Evolutionary conservation across 2,888 invertebrate genomes (phyloP).

Genomic region (Protula sp.): DNA sequence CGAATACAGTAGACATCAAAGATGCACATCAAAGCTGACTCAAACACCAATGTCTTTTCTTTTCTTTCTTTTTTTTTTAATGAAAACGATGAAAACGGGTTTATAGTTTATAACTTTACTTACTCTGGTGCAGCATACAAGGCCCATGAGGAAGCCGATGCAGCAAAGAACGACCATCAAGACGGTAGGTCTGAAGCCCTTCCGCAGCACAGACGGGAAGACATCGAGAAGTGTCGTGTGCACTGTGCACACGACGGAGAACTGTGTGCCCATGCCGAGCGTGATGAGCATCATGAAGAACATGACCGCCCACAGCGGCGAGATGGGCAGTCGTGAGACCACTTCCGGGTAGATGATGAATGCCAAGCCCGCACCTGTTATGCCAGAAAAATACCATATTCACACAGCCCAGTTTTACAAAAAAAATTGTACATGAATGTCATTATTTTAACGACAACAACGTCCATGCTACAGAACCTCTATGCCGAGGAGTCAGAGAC

Average conservation of each 20-base stretch:
- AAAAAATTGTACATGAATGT: too few relatives aligned
- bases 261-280: conserved; percentile 44
- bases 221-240: conserved; percentile 57
- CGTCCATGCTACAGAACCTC: too few relatives aligned
- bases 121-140: conserved; percentile 34
- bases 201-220: conserved; percentile 50
- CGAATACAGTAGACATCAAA: too few relatives aligned
- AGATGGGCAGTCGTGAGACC: conserved; percentile 70
- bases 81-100: too few relatives aligned
- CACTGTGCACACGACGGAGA: conserved; percentile 57
- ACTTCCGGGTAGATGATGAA: conserved; percentile 82
- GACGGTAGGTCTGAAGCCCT: conserved; percentile 32
- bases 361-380: conserved; percentile 66
- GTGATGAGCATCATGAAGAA: conserved; percentile 47
- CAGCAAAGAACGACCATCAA: conserved; percentile 42
- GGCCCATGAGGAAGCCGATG: conserved; percentile 47
- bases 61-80: too few relatives aligned
- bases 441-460: background rate
- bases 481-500: too few relatives aligned
- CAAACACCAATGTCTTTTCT: too few relatives aligned
- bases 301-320: conserved; percentile 73
- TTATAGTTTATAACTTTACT: too few relatives aligned
- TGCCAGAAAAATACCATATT: too few relatives aligned
- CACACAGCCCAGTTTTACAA: too few relatives aligned
- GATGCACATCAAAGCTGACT: too few relatives aligned